Base-by-base conservation (phyloP, 92 coral and sea anemone genomes). In the Actinernus sp. region DNA sequence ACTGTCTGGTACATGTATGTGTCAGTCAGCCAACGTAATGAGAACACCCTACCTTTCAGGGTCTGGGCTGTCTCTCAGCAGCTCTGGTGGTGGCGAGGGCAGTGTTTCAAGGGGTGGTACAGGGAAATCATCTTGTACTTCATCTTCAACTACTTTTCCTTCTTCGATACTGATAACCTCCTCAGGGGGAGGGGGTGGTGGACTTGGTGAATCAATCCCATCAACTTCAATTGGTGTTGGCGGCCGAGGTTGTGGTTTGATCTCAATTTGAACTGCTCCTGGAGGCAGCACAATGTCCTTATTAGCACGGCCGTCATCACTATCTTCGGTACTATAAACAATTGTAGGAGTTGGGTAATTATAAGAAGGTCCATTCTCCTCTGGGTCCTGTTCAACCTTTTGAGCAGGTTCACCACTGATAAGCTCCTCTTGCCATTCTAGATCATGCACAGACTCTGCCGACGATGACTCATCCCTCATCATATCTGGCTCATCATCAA, bases 81-180 rank as follows among this genome's bases (percentile, higher is more conserved):
- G 44, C 71, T 90, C 92, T 38, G 97, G 92, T 26, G 97, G 97
- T n/a, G 97, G 97, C 38, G 97, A 90, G 0, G 97, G 97, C 45
- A 90, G 49, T 10, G 88, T 76, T 65, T 90, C 97, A 26, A 86
- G 82, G 16, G 96, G 92, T 1, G 96, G 92, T 0, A 90, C 85
- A 19, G 98, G 96, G 21, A 91, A 93, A 19, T 86, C 87, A 37
- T 88, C 96, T 54, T 88, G 83, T 1, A 61, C 85, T 11, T 50
- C 90, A 14, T 73, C 81, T 22, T 33, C 74, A 11, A 71, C 79
- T 44, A 62, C 65, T n/a, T 51, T n/a, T n/a, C n/a, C 29, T 45
- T 74, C 88, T 0, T 59, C 85, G 19, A 67, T 66, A 39, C 43
- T 68, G 26, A 61, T 79, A 1, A 55, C 74, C 29, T 71, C 78